Evolutionary conservation across 1,140 invertebrate genomes (phyloP).

Genomic region (Aphaenogaster floridana): DNA sequence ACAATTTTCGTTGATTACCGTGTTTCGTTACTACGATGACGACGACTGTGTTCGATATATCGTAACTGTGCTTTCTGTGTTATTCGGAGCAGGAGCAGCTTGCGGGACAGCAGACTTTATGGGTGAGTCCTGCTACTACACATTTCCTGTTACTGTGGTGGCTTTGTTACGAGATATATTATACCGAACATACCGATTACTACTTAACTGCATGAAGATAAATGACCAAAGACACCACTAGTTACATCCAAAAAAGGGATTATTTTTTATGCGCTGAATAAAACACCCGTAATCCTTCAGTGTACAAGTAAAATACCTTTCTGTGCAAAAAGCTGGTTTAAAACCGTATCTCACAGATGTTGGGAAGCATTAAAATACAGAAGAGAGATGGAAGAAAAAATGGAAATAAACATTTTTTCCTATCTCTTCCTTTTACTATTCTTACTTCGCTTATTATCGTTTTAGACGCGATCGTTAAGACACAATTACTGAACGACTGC

Average conservation of each 20-base stretch:
- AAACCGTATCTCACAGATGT: neutral
- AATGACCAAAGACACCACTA: conserved; percentile 72
- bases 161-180: conserved; percentile 73
- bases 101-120: conserved; percentile 92
- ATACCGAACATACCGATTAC: conserved; percentile 58
- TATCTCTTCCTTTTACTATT: neutral
- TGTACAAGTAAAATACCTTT: conserved; percentile 18
- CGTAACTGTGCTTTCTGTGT: conserved; percentile 78
- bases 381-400: neutral
- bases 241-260: conserved; percentile 71
- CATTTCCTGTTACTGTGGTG: conserved; percentile 70
- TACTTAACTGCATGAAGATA: conserved; percentile 73
- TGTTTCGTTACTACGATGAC: conserved; percentile 58
- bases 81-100: conserved; percentile 88
- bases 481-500: conserved; percentile 2
- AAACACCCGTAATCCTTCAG: neutral
- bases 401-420: neutral
- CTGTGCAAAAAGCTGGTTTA: conserved; percentile 1
- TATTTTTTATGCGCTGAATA: conserved; percentile 75
- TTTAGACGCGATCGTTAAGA: neutral
- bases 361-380: neutral
- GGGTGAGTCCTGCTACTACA: conserved; percentile 88
- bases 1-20: conserved; percentile 71
- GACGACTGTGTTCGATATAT: conserved; percentile 63
- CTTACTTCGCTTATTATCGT: neutral